These are phyloP conservation scores for Drosophila elegans DNA, from an alignment of 1,140 invertebrate genomes.

Conservation along the genomic window DNA sequence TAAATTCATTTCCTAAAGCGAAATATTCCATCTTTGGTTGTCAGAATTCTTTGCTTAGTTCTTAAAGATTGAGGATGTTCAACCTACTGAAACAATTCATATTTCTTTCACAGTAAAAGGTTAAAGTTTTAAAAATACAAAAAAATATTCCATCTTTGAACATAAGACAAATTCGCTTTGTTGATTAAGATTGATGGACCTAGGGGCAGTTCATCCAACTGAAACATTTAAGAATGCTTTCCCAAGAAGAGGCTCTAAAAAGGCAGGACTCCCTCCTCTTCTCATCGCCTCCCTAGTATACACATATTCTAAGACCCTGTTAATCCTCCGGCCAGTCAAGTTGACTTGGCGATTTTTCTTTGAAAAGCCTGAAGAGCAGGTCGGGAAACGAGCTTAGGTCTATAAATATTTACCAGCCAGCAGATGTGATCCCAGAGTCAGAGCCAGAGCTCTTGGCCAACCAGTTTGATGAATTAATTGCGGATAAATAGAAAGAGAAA, in stretches of 20 bases:
- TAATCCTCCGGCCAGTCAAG: slow-evolving; percentile 29
- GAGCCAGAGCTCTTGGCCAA: slow-evolving; percentile 26
- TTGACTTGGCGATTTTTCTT: slow-evolving; percentile 18
- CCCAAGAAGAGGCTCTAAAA: background rate
- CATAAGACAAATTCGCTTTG: too few relatives aligned
- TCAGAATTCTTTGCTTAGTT: too few relatives aligned
- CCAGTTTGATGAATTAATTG: slow-evolving; percentile 65
- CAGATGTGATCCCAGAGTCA: slow-evolving; percentile 16
- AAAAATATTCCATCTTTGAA: too few relatives aligned
- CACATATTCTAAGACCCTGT: slow-evolving; percentile 7
- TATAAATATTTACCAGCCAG: slow-evolving; percentile 45
- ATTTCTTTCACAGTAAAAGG: too few relatives aligned
- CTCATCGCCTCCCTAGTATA: slow-evolving; percentile 6
- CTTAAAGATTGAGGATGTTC: too few relatives aligned
- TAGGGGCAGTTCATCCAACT: too few relatives aligned
- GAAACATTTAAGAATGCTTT: background rate
- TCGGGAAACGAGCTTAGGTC: slow-evolving; percentile 25
- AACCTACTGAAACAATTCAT: too few relatives aligned
- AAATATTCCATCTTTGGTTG: too few relatives aligned
- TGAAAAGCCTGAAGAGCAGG: slow-evolving; percentile 45
- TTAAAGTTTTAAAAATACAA: too few relatives aligned
- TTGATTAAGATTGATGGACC: too few relatives aligned
- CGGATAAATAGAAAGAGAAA: slow-evolving; percentile 45
- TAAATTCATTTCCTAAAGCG: too few relatives aligned
- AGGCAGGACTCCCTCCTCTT: background rate